Conservation (phyloP, 2,888 invertebrate genomes). For the Lycaena phlaeas region DNA sequence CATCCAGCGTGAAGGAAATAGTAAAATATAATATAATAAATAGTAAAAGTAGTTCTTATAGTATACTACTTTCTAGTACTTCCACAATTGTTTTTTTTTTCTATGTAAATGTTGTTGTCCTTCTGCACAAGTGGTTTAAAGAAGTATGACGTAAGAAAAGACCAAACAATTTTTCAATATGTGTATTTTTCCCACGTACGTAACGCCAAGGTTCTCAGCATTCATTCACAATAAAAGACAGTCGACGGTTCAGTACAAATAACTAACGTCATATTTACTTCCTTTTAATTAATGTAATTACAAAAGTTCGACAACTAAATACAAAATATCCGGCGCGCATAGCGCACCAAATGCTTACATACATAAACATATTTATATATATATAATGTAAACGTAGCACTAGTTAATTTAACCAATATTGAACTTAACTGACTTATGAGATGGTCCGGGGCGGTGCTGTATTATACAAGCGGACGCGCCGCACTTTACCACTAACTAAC, state of each 20-base stretch:
- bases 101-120: too few relatives aligned
- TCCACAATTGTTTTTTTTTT: too few relatives aligned
- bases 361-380: slow-evolving; percentile 47
- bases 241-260: slow-evolving; percentile 54
- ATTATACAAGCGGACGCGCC: slow-evolving; percentile 7
- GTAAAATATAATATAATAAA: too few relatives aligned
- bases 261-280: slow-evolving; percentile 43
- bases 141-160: too few relatives aligned
- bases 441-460: slow-evolving; percentile 7
- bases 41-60: too few relatives aligned
- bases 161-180: slow-evolving; percentile 54
- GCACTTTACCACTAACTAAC: slow-evolving; percentile 21
- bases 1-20: too few relatives aligned
- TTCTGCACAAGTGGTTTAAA: slow-evolving; percentile 11
- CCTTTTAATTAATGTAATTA: slow-evolving; percentile 60
- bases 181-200: slow-evolving; percentile 44
- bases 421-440: slow-evolving; percentile 8
- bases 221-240: slow-evolving; percentile 66
- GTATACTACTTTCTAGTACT: too few relatives aligned
- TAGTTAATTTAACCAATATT: slow-evolving; percentile 47
- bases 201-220: slow-evolving; percentile 63
- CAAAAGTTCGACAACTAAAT: slow-evolving; percentile 68
- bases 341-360: slow-evolving; percentile 60
- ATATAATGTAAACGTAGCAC: slow-evolving; percentile 56
- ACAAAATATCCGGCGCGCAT: slow-evolving; percentile 57